Percentiles rank a stretch among this genome's conserved stretches.
phyloP scores from a whole-genome alignment of 1,140 invertebrate species.

The Fopius arisanus region DNA sequence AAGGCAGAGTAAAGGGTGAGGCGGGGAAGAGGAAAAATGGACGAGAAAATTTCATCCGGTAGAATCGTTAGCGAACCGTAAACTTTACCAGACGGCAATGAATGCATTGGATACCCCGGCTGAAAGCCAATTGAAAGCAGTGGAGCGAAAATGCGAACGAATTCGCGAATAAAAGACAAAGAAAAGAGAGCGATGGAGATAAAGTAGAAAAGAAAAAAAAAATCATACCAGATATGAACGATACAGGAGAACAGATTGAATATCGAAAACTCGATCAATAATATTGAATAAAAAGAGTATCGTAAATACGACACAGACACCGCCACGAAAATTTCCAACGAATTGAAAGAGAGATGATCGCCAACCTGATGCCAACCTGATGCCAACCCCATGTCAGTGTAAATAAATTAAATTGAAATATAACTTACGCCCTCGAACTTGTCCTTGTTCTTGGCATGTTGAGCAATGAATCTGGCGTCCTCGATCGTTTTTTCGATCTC shows the following conservation, averaged over 20 bases:
- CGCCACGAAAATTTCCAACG: no score
- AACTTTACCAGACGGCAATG: slow-evolving; percentile 26
- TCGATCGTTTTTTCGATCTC: slow-evolving; percentile 89
- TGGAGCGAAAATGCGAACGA: slow-evolving; percentile 7
- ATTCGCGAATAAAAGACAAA: slow-evolving; percentile 15
- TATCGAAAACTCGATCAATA: neutral
- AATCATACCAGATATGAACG: neutral
- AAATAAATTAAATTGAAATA: slow-evolving; percentile 17
- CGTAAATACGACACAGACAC: no score
- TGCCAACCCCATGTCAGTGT: no score
- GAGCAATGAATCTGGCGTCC: slow-evolving; percentile 91
- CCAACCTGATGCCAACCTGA: no score
- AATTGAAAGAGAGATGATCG: neutral
- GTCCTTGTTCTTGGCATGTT: slow-evolving; percentile 93
- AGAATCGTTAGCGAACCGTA: slow-evolving; percentile 29
- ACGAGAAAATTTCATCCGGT: slow-evolving; percentile 15
- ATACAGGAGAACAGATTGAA: neutral
- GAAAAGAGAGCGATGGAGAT: neutral
- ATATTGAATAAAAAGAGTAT: slow-evolving; percentile 1
- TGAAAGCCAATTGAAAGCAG: slow-evolving; percentile 29
- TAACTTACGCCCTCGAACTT: slow-evolving; percentile 90
- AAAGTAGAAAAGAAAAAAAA: neutral
- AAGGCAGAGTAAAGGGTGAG: no score
- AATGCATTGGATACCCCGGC: slow-evolving; percentile 21
- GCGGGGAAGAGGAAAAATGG: neutral